Conservation (phyloP, 2,113 vertebrate genomes). For the Phalacrocorax carbo region DNA sequence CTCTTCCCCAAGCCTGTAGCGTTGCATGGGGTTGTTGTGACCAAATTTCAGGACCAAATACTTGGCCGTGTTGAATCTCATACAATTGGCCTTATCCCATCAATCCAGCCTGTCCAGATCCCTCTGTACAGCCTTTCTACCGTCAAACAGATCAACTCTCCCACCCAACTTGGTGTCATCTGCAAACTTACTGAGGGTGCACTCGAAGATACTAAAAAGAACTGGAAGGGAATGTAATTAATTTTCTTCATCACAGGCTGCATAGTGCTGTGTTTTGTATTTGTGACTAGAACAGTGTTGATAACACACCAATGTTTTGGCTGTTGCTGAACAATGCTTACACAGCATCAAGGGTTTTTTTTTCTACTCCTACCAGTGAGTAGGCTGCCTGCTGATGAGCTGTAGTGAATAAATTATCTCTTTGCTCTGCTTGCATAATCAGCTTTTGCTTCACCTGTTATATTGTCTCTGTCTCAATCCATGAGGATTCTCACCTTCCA, state of each 20-base stretch:
- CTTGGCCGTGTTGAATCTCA: not conserved
- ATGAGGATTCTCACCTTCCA: not conserved
- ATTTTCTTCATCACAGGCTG: not conserved
- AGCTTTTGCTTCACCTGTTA: not conserved
- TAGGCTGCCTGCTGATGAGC: not conserved
- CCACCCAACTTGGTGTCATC: not conserved
- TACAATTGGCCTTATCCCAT: not conserved
- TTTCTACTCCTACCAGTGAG: not conserved
- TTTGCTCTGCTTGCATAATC: not conserved
- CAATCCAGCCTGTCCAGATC: no score
- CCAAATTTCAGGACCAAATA: not conserved
- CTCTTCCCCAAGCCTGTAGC: not conserved
- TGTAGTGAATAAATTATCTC: not conserved
- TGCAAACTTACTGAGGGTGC: not conserved
- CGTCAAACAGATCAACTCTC: no score
- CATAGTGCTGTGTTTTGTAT: not conserved
- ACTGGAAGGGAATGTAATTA: not conserved
- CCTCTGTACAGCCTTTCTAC: no score
- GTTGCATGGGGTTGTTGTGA: not conserved
- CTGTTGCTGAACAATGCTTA: not conserved
- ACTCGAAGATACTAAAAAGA: not conserved
- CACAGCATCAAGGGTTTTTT: not conserved
- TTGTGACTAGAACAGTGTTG: not conserved
- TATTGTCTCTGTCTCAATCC: not conserved
- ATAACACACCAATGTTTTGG: not conserved